Evolutionary conservation across 2,888 invertebrate species (phyloP).

Genomic region (Biston betularia): DNA sequence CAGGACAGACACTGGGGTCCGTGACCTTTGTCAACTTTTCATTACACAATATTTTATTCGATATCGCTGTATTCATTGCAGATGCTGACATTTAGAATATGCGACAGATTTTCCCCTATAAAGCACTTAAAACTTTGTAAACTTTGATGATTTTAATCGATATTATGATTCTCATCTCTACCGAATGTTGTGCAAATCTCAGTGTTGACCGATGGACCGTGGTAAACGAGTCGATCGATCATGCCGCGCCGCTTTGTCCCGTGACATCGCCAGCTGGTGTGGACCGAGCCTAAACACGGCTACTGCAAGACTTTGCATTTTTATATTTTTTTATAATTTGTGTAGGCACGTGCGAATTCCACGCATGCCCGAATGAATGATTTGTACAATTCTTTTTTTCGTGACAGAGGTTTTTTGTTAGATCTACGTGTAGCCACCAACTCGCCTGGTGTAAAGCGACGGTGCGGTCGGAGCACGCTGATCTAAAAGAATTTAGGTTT

Average conservation of each 20-base stretch:
- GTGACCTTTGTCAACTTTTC: no score
- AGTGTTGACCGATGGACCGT: constrained; percentile 79
- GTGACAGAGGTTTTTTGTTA: no score
- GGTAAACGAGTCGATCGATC: constrained; percentile 79
- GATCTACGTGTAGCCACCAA: no score
- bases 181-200: constrained; percentile 72
- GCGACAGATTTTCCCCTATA: no score
- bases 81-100: no score
- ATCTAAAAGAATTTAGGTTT: no score
- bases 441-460: no score
- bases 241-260: constrained; percentile 57
- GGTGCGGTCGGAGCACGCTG: no score
- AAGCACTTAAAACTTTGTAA: no score
- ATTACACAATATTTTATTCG: no score
- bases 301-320: constrained; percentile 22
- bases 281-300: constrained; percentile 35
- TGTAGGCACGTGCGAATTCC: constrained; percentile 25
- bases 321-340: constrained; percentile 20
- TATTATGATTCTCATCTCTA: constrained; percentile 53
- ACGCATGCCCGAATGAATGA: constrained; percentile 4
- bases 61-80: no score
- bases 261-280: constrained; percentile 66
- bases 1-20: no score
- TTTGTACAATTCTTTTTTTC: background rate
- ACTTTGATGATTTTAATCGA: constrained; percentile 28